Evolutionary conservation across 2,888 invertebrate species (phyloP).

Genomic region (Drosophila anomalata): DNA sequence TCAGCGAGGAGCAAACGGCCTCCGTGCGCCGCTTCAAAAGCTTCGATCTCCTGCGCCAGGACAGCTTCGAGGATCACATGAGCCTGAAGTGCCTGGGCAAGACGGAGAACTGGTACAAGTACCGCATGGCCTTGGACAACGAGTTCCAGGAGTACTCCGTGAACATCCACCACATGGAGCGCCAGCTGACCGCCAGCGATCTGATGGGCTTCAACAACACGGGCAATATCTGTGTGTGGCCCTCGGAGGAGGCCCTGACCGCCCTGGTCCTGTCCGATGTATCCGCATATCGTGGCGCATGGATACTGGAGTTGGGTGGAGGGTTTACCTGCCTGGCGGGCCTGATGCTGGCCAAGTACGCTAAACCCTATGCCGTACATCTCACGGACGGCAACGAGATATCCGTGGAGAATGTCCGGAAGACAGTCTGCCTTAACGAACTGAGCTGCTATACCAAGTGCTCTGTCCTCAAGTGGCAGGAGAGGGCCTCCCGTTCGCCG

Average conservation of each 20-base stretch:
- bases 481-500: slow-evolving; percentile 70
- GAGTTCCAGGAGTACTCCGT: slow-evolving; percentile 84
- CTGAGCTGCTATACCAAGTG: slow-evolving; percentile 85
- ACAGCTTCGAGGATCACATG: slow-evolving; percentile 83
- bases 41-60: slow-evolving; percentile 85
- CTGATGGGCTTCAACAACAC: slow-evolving; percentile 93
- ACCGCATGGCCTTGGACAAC: slow-evolving; percentile 85
- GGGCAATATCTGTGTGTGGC: slow-evolving; percentile 92
- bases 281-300: slow-evolving; percentile 87
- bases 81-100: slow-evolving; percentile 83
- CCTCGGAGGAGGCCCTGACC: slow-evolving; percentile 90
- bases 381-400: slow-evolving; percentile 92
- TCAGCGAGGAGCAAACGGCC: slow-evolving; percentile 83
- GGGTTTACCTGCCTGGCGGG: slow-evolving; percentile 94
- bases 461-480: slow-evolving; percentile 86
- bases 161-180: slow-evolving; percentile 86
- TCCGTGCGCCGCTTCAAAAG: slow-evolving; percentile 86
- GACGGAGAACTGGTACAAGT: slow-evolving; percentile 87
- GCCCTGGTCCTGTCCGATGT: slow-evolving; percentile 88
- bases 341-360: slow-evolving; percentile 88
- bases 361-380: slow-evolving; percentile 87
- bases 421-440: slow-evolving; percentile 88
- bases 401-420: slow-evolving; percentile 89
- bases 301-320: slow-evolving; percentile 91
- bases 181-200: slow-evolving; percentile 88